Percentiles rank a stretch among this genome's conserved stretches.
These are phyloP conservation scores for Rhopalosiphum maidis DNA, from an alignment of 1,140 invertebrate species.

Conservation along the genomic window DNA sequence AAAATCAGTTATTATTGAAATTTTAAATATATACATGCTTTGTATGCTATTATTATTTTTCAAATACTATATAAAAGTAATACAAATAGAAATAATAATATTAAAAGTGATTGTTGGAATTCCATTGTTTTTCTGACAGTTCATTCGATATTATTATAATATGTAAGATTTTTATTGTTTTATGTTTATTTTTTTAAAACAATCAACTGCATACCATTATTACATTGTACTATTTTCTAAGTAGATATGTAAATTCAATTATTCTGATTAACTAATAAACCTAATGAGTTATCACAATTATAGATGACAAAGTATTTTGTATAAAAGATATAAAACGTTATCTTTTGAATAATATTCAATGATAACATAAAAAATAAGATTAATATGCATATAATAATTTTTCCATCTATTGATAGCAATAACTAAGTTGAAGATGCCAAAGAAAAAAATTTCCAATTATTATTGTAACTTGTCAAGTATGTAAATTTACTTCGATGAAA, in stretches of 20 bases:
- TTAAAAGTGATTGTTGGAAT: neutral
- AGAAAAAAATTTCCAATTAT: neutral
- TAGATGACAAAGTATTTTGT: neutral
- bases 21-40: neutral
- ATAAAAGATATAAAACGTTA: neutral
- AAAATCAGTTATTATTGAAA: too few relatives aligned
- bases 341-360: neutral
- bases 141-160: too few relatives aligned
- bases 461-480: neutral
- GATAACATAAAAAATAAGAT: neutral
- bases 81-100: neutral
- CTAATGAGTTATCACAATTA: neutral
- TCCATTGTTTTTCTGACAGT: too few relatives aligned
- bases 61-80: neutral
- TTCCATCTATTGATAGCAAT: neutral
- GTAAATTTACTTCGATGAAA: neutral
- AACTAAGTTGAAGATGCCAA: neutral
- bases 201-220: neutral
- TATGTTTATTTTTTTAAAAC: neutral
- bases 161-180: neutral
- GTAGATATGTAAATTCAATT: neutral
- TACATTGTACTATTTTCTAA: neutral
- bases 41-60: neutral
- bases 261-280: neutral
- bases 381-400: neutral